A percentile compares a stretch with the other conserved stretches of the same genome.
Conservation (phyloP, 2,888 invertebrate species). For the Meganola albula region DNA sequence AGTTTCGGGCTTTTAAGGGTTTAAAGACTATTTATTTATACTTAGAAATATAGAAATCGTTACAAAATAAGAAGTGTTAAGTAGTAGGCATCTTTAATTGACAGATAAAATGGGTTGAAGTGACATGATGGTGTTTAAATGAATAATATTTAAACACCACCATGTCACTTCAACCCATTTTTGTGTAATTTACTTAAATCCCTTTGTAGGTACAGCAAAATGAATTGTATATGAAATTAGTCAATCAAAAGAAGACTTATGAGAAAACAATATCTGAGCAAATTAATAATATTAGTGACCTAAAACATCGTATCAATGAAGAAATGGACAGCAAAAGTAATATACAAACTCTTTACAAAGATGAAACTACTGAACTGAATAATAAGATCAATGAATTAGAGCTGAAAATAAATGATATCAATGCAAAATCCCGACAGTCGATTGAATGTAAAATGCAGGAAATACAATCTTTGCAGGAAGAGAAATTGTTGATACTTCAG, state of each 20-base stretch:
- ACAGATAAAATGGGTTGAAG: no score
- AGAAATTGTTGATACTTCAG: constrained; percentile 52
- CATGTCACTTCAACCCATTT: no score
- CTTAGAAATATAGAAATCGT: no score
- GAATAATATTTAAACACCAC: no score
- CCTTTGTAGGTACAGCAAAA: no score
- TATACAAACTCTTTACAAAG: constrained; percentile 41
- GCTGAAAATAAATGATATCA: constrained; percentile 48
- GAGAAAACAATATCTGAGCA: constrained; percentile 41
- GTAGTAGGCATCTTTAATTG: no score
- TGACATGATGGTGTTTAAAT: no score
- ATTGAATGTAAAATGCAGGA: constrained; percentile 53
- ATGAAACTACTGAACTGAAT: constrained; percentile 51
- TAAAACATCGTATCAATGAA: constrained; percentile 58
- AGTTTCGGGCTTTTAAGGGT: no score
- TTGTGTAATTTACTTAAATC: no score
- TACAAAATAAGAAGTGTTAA: no score
- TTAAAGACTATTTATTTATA: no score
- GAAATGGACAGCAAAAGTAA: constrained; percentile 53
- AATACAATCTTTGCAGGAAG: constrained; percentile 57
- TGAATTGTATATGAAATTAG: no score
- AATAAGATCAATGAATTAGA: constrained; percentile 58
- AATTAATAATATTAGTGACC: constrained; percentile 46
- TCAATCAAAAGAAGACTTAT: constrained; percentile 34
- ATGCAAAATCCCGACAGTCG: constrained; percentile 37